phyloP scores from a whole-genome alignment of 2,888 invertebrate species.

The Suillia variegata region DNA sequence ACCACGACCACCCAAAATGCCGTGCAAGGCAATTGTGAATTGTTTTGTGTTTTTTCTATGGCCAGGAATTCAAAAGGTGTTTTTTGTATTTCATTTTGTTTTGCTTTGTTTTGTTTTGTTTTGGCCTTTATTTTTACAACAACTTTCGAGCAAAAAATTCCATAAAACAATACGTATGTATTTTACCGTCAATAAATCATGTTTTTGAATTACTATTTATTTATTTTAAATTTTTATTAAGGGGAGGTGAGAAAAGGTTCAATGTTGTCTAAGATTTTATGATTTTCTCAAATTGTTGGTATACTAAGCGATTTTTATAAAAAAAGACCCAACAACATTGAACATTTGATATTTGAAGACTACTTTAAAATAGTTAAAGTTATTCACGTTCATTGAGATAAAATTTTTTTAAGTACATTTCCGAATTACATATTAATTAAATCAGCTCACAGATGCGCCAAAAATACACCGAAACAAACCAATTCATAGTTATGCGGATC shows the following conservation, averaged over 20 bases:
- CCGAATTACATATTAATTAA: no score
- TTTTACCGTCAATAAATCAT: conserved; percentile 59
- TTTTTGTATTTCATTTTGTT: conserved; percentile 30
- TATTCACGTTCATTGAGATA: no score
- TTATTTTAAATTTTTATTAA: neutral
- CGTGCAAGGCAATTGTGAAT: conserved; percentile 19
- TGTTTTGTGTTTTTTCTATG: conserved; percentile 16
- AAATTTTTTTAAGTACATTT: no score
- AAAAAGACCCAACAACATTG: no score
- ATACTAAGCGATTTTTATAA: no score
- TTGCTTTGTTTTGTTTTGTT: conserved; percentile 25
- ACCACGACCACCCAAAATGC: neutral
- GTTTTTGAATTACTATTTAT: conserved; percentile 31
- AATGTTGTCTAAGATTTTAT: no score
- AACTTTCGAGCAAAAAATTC: conserved; percentile 34
- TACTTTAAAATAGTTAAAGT: no score
- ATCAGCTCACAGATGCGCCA: no score
- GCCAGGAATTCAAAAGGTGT: conserved; percentile 44
- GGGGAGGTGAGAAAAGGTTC: neutral
- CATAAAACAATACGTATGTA: conserved; percentile 58
- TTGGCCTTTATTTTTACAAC: conserved; percentile 14
- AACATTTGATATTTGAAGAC: no score
- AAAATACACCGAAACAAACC: no score
- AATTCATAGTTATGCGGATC: no score
- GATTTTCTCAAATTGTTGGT: no score